Evolutionary conservation across 2,888 invertebrate species (phyloP), one percentile per base, ranked within the genome.

Genomic region (Acronicta psi): DNA sequence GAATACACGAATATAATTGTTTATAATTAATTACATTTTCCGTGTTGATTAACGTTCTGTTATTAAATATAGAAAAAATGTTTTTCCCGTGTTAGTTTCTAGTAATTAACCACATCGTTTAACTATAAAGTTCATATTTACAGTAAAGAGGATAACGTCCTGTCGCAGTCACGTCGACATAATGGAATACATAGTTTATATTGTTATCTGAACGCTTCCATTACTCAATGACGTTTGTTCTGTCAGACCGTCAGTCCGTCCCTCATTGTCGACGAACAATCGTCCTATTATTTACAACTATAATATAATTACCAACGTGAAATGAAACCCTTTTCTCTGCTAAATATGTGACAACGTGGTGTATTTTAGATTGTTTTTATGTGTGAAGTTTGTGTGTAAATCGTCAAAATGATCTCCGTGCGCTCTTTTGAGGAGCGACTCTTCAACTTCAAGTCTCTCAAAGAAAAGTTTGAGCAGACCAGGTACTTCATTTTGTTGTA

Each of bases 381-480:
- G 49, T 61, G 54, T 17, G 29, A 36, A 41, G 50, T 45, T 61
- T 59, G 70, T 78, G 75, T 75, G 44, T 59, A 67, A 75, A 57
- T 43, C 58, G 61, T n/a, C 63, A 87, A 82, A 79, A 91, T 93
- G 90, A 74, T 93, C 71, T 89, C 91, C 3, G 72, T 90, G 53
- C 80, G 90, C 13, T 76, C 84, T 10, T 76, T 84, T 46, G 88
- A 91, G 9, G 90, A 91, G 36, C 83, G 93, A 55, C 87, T 90
- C 45, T 93, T 80, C 69, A 92, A 83, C 73, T 94, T 94, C 69
- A 87, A 91, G 59, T 87, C 84, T 59, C 72, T 93, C 25, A 93
- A 90, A 77, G 91, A 93, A 49, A 87, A 89, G 74, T 94, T 94
- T 80, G 93, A 94, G 72, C 60, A 83, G 61, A 64, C 83, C 59